These are phyloP conservation scores for Manduca sexta DNA, from an alignment of 1,140 invertebrate species.

Conservation along the genomic window DNA sequence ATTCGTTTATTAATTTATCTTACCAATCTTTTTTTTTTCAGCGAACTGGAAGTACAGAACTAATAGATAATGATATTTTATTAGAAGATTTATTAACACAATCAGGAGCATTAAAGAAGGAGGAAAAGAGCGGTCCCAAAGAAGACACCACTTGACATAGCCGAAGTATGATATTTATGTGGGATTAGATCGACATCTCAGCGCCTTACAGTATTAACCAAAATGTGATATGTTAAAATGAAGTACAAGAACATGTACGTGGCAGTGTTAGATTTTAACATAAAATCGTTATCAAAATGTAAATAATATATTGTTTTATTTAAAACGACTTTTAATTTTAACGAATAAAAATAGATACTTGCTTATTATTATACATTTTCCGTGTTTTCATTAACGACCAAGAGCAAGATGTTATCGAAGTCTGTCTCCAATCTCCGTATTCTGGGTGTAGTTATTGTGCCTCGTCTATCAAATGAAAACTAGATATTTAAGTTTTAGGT, in stretches of 20 bases:
- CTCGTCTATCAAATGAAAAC: too few species aligned
- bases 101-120: slow-evolving; percentile 34
- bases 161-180: slow-evolving; percentile 38
- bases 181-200: slow-evolving; percentile 35
- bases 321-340: neutral
- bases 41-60: slow-evolving; percentile 45
- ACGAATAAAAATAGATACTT: neutral
- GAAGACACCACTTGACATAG: slow-evolving; percentile 55
- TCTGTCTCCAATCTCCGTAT: too few species aligned
- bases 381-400: too few species aligned
- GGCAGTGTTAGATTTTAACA: neutral
- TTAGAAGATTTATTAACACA: slow-evolving; percentile 56
- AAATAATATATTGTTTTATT: neutral
- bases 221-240: slow-evolving; percentile 51
- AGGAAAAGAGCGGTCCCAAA: slow-evolving; percentile 33
- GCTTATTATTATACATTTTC: too few species aligned
- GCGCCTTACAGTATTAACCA: slow-evolving; percentile 56
- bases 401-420: neutral
- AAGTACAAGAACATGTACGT: slow-evolving; percentile 1
- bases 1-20: too few species aligned
- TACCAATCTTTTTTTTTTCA: slow-evolving; percentile 29
- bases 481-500: too few species aligned
- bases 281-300: slow-evolving; percentile 1
- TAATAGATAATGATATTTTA: slow-evolving; percentile 55
- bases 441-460: too few species aligned